Evolutionary conservation across 2,113 vertebrate genomes (phyloP), one percentile per base, ranked within the genome.

Genomic region (Puffinus mauretanicus): DNA sequence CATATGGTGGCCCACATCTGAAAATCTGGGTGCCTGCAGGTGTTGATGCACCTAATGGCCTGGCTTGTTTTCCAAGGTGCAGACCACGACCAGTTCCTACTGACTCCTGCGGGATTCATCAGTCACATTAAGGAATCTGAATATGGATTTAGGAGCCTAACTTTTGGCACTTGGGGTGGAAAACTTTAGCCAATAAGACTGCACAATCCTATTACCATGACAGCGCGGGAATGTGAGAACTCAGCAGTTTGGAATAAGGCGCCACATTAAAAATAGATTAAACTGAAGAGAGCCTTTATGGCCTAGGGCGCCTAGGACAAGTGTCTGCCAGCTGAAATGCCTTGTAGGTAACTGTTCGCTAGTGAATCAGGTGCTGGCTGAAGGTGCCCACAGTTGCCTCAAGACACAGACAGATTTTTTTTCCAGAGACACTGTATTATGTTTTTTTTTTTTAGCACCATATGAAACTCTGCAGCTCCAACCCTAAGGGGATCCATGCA

Each of bases 231-330:
- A 92, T 86, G 86, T 62, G 81, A 91, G 91, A 94, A 84, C 62
- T 90, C 88, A 84, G 88, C 77, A 94, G 71, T 57, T 73, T 93
- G 88, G 66, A 93, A 29, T 67, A 87, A 96, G 86, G 95, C 81
- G 34, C 89, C 95, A 94, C 82, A 94, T 93, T 88, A 96, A 97
- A 93, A 88, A 89, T 69, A 96, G 96, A 95, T 95, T 84, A 92
- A 96, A 86, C 57, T 73, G 90, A 67, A 88, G 93, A 70, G 66
- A 95, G 87, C 86, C 67, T 65, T 90, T n/a, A 78, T 6, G 47
- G 85, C 94, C 94, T 27, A 65, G 36, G 71, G 96, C 25, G 0
- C 91, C 77, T 30, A 36, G 93, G 79, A 90, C 89, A 92, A 96
- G 93, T 44, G 81, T 92, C 85, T 94, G 94, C 94, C 94, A 96